Conservation (phyloP, 2,797 vertebrate species). For the Eospalax fontanierii region DNA sequence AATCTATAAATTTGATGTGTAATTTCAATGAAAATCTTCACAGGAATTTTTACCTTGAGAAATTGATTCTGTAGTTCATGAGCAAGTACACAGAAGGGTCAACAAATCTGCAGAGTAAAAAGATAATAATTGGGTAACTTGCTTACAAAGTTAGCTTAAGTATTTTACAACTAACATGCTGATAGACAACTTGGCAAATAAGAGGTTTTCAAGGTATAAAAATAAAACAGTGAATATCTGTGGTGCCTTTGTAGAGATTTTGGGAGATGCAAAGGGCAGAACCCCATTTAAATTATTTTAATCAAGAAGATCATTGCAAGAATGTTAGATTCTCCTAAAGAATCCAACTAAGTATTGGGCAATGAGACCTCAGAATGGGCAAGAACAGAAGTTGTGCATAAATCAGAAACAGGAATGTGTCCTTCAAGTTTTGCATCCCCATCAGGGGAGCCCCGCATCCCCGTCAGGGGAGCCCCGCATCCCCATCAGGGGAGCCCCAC, state of each 20-base stretch:
- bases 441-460: not conserved
- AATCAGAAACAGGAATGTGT: rapidly evolving
- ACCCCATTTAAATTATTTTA: not conserved
- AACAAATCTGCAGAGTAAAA: not conserved
- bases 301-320: not conserved
- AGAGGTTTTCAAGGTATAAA: not conserved
- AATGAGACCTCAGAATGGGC: not conserved
- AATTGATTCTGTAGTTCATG: conserved; percentile 24
- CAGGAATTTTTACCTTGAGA: conserved; percentile 37
- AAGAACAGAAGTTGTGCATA: not conserved
- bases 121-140: not conserved
- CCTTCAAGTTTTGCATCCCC: not conserved
- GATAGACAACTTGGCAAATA: not conserved
- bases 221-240: not conserved
- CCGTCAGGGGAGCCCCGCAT: not conserved
- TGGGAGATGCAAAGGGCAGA: not conserved
- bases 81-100: not conserved
- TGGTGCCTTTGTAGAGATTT: not conserved
- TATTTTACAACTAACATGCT: not conserved
- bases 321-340: not conserved
- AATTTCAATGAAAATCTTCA: conserved; percentile 55
- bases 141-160: not conserved
- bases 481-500: not conserved
- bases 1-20: conserved; percentile 61
- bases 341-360: not conserved